phyloP scores from a whole-genome alignment of 2,888 invertebrate genomes.

The Agrotis exclamationis region DNA sequence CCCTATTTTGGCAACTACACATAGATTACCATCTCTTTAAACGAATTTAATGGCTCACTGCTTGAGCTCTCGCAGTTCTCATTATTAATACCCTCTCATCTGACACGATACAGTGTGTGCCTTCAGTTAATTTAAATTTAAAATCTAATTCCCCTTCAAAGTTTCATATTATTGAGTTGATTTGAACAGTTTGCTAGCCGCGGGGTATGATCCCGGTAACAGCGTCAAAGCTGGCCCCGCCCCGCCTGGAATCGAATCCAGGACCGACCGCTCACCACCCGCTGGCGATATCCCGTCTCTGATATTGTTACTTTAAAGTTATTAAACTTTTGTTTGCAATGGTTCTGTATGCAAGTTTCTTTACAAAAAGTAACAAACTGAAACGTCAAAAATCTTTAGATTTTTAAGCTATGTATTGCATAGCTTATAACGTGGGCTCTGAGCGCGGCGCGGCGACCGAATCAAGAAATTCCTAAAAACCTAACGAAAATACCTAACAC shows the following conservation, averaged over 20 bases:
- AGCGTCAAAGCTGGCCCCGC: conserved; percentile 70
- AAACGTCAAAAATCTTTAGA: background rate
- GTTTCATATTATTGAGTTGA: conserved; percentile 64
- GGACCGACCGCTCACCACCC: conserved; percentile 64
- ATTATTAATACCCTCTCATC: conserved; percentile 36
- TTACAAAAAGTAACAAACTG: background rate
- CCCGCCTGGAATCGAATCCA: conserved; percentile 69
- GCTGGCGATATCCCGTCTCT: conserved; percentile 67
- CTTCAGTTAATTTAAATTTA: conserved; percentile 66
- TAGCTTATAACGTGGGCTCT: no score
- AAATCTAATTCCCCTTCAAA: conserved; percentile 63
- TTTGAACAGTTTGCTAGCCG: conserved; percentile 69
- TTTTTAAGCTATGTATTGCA: no score
- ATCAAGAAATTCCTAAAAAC: no score
- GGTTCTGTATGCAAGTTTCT: conserved; percentile 65
- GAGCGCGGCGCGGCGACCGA: no score
- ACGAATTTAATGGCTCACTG: conserved; percentile 29
- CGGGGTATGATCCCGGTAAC: conserved; percentile 76
- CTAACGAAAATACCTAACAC: no score
- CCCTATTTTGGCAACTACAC: background rate
- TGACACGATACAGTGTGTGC: conserved; percentile 35
- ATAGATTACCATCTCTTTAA: conserved; percentile 42
- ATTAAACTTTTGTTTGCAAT: conserved; percentile 10
- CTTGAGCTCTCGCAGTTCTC: conserved; percentile 30
- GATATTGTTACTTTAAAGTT: conserved; percentile 60